Percentiles rank a stretch among this genome's conserved stretches.
Evolutionary conservation across 2,888 invertebrate species (phyloP).

Genomic region (Sympetrum striolatum): DNA sequence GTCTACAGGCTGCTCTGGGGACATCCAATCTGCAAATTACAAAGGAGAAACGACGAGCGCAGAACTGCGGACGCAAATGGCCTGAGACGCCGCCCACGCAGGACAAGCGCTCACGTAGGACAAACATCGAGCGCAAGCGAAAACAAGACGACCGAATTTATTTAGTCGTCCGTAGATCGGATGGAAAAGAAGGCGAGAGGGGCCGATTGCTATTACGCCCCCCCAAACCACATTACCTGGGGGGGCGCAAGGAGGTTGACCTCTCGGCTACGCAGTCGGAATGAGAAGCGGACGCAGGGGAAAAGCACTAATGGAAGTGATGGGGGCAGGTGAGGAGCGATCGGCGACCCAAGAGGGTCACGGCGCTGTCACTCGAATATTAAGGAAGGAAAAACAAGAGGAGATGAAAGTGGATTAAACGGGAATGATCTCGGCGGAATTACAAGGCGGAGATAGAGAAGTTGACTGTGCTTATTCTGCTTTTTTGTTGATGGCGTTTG

Average conservation of each 20-base stretch:
- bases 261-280: conserved; percentile 21
- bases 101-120: not conserved
- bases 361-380: too few species aligned
- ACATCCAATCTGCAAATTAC: too few species aligned
- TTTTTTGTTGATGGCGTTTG: too few species aligned
- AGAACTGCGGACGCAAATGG: not conserved
- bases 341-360: too few species aligned
- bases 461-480: too few species aligned
- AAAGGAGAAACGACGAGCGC: not conserved
- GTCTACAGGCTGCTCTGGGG: too few species aligned
- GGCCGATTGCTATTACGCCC: conserved; percentile 10
- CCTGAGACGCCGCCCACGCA: not conserved
- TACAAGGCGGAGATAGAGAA: too few species aligned
- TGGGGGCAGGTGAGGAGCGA: not conserved
- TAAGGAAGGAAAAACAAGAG: too few species aligned
- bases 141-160: not conserved
- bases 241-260: not conserved
- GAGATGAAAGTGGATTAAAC: too few species aligned
- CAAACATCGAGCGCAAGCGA: not conserved
- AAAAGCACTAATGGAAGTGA: not conserved
- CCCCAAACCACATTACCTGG: conserved; percentile 29
- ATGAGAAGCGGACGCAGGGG: conserved; percentile 2
- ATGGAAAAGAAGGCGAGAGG: not conserved
- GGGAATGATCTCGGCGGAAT: too few species aligned
- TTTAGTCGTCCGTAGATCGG: not conserved